A percentile compares a stretch with the other conserved stretches of the same genome.
Conservation (phyloP, 2,113 vertebrate genomes). For the Saccopteryx leptura region DNA sequence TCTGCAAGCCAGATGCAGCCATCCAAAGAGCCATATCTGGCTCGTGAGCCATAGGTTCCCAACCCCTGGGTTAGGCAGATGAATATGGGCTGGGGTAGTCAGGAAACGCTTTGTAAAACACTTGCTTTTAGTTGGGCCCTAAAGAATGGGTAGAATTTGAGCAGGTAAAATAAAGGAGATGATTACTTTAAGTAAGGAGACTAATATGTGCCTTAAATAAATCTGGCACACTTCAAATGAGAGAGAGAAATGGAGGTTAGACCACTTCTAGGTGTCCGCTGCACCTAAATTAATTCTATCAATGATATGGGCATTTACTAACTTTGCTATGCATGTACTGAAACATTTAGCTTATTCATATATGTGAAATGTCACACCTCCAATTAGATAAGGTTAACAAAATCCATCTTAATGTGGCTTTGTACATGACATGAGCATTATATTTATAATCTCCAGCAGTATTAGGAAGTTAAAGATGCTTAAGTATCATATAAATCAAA, state of each 20-base stretch:
- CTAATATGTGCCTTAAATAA: neutral
- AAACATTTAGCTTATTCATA: neutral
- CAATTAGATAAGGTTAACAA: neutral
- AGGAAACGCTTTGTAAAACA: neutral
- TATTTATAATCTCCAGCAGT: neutral
- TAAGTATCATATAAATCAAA: conserved; percentile 9
- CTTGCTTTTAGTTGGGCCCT: neutral
- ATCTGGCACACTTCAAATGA: neutral
- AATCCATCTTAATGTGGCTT: neutral
- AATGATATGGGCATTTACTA: neutral
- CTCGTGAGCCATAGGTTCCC: too few species aligned
- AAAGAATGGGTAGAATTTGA: neutral
- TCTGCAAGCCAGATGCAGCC: too few species aligned
- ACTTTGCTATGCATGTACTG: neutral
- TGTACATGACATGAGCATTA: neutral
- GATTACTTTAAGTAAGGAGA: conserved; percentile 1
- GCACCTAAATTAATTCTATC: neutral
- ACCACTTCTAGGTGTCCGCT: neutral
- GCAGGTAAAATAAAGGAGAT: neutral
- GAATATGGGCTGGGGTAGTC: neutral
- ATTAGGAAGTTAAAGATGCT: neutral
- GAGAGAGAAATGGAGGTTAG: neutral
- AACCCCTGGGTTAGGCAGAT: neutral
- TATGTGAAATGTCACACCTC: neutral
- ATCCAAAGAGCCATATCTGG: too few species aligned